Evolutionary conservation across 2,888 invertebrate species (phyloP), one percentile per base, ranked within the genome.

Genomic region (Parelbella ahira): DNA sequence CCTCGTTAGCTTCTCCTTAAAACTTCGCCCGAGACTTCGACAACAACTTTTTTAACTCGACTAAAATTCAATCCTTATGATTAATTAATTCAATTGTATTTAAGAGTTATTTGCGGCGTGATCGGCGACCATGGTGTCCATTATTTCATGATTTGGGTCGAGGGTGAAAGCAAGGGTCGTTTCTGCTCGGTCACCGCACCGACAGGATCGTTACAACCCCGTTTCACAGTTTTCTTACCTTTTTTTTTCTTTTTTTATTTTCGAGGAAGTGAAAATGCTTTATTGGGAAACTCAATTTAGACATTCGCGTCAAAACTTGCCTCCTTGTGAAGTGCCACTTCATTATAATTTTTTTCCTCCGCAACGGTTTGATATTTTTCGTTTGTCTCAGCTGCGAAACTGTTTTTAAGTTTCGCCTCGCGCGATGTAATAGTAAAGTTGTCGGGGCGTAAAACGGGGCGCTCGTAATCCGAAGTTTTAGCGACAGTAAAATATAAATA

Each of bases 51-150:
- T 84, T 86, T 81, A 81, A 84, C 80, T 84, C 70, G 45, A 60
- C 56, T 54, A 59, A 59, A 69, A 73, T 73, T 73, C 65, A 71
- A 64, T 71, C 73, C 68, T 72, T 70, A 72, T 83, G 86, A 87
- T 86, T 84, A 87, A 87, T 87, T 86, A 84, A 87, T 82, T 81
- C 68, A 78, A 84, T 86, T 87, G 79, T 83, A 69, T 75, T 69
- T 75, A 68, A 49, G n/a, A 75, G 75, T 73, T 79, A 74, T 76
- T 74, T 64, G 71, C 66, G 70, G 69, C 69, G 68, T 68, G 73
- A 72, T 75, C 70, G 70, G 58, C 68, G 62, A 56, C 66, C 23
- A 21, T 58, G 66, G 63, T 74, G 77, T 76, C 75, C 75, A 82
- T 82, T 82, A 80, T 75, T 77, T 68, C 63, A 64, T 69, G 67